Percentiles rank a stretch among this genome's conserved stretches.
These are phyloP conservation scores for Drosophila atroscutellata DNA, from an alignment of 2,888 invertebrate species.

Conservation along the genomic window DNA sequence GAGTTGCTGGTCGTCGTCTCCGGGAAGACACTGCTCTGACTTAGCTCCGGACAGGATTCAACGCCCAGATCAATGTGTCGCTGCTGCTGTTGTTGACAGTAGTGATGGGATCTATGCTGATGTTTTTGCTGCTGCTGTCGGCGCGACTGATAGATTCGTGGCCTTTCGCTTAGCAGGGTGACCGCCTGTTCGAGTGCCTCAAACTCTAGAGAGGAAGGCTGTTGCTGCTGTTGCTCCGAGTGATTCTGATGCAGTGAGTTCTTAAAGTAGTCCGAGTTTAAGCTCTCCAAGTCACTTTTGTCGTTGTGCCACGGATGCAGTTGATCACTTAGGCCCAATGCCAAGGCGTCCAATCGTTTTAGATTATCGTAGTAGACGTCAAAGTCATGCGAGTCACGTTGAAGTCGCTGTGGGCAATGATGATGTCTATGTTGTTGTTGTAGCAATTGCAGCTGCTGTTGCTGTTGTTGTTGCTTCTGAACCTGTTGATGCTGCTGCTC, in stretches of 20 bases:
- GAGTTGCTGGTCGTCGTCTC: slow-evolving; percentile 84
- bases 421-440: slow-evolving; percentile 34
- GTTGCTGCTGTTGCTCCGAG: slow-evolving; percentile 60
- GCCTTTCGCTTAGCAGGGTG: slow-evolving; percentile 73
- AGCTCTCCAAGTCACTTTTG: slow-evolving; percentile 85
- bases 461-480: slow-evolving; percentile 35
- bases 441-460: slow-evolving; percentile 40
- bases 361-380: slow-evolving; percentile 85
- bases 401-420: slow-evolving; percentile 45
- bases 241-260: slow-evolving; percentile 84
- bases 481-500: slow-evolving; percentile 68
- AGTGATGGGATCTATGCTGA: slow-evolving; percentile 41
- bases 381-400: slow-evolving; percentile 76
- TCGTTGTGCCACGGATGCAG: slow-evolving; percentile 84
- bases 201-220: slow-evolving; percentile 70
- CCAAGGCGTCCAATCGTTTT: slow-evolving; percentile 83
- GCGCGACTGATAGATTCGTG: slow-evolving; percentile 81
- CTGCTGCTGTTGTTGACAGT: slow-evolving; percentile 53
- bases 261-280: slow-evolving; percentile 85
- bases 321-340: slow-evolving; percentile 73
- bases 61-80: slow-evolving; percentile 55
- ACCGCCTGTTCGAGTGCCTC: slow-evolving; percentile 77
- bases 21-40: slow-evolving; percentile 84
- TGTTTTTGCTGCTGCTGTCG: slow-evolving; percentile 59
- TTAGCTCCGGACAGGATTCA: slow-evolving; percentile 83